phyloP scores from a whole-genome alignment of 2,888 invertebrate species.

The Hoplodrina blanda region DNA sequence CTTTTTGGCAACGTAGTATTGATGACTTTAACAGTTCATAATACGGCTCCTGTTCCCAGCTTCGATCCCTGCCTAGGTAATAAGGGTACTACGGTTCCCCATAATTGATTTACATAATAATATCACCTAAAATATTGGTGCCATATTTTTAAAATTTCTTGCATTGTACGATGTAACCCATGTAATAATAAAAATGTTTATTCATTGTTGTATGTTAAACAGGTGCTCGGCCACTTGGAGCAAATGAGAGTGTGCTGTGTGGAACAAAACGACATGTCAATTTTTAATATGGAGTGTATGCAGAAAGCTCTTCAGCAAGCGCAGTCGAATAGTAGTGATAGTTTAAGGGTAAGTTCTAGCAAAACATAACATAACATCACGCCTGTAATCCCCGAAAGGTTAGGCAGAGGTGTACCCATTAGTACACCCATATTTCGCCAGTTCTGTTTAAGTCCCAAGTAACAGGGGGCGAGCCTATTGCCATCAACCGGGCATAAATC shows the following conservation, averaged over 20 bases:
- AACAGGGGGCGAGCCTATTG: no score
- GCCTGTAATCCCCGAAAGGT: no score
- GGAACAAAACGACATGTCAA: constrained; percentile 92
- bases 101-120: not conserved
- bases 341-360: constrained; percentile 92
- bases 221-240: constrained; percentile 97
- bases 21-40: not conserved
- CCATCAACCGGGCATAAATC: no score
- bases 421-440: no score
- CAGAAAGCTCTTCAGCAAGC: constrained; percentile 97
- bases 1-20: not conserved
- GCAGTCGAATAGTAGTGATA: constrained; percentile 96
- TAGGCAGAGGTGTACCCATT: no score
- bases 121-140: not conserved
- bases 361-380: no score
- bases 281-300: constrained; percentile 97
- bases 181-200: not conserved
- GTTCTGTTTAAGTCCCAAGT: no score
- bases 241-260: constrained; percentile 95
- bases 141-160: not conserved
- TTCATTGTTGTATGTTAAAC: constrained; percentile 61
- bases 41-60: not conserved
- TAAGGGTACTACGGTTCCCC: not conserved
- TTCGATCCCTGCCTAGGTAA: not conserved
- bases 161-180: not conserved